Conservation (phyloP, 2,797 vertebrate genomes). For the Pantherophis alleghaniensis region DNA sequence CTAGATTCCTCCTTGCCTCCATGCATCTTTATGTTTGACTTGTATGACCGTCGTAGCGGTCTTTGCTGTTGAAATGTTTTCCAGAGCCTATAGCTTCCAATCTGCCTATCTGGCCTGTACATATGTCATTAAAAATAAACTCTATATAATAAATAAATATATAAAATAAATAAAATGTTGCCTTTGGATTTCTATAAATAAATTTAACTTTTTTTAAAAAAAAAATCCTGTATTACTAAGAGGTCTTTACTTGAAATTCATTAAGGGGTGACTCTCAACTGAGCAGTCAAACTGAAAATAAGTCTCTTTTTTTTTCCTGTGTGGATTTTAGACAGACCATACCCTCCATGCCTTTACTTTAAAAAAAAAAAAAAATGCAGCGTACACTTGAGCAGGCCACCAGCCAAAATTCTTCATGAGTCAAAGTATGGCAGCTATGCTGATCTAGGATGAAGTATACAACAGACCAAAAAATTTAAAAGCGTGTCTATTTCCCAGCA, state of each 20-base stretch:
- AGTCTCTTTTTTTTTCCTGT: slow-evolving; percentile 37
- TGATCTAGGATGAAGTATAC: slow-evolving; percentile 75
- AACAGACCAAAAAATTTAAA: slow-evolving; percentile 78
- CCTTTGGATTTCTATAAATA: slow-evolving; percentile 95
- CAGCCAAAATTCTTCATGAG: slow-evolving; percentile 76
- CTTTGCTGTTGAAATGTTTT: slow-evolving; percentile 77
- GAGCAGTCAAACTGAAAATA: slow-evolving; percentile 72
- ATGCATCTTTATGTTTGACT: slow-evolving; percentile 75
- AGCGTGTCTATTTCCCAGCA: slow-evolving; percentile 81
- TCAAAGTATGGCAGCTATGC: slow-evolving; percentile 76
- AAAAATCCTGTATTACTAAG: slow-evolving; percentile 70
- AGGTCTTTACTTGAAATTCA: slow-evolving; percentile 81
- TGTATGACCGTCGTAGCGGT: slow-evolving; percentile 78
- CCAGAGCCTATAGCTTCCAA: slow-evolving; percentile 84
- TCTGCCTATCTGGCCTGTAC: slow-evolving; percentile 87
- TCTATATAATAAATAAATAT: slow-evolving; percentile 99
- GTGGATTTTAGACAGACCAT: slow-evolving; percentile 73
- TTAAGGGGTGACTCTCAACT: slow-evolving; percentile 68
- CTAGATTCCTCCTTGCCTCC: slow-evolving; percentile 67
- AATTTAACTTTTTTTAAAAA: slow-evolving; percentile 77
- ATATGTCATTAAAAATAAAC: slow-evolving; percentile 99
- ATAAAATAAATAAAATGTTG: slow-evolving; percentile 99
- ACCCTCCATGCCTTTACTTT: slow-evolving; percentile 72
- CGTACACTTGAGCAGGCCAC: slow-evolving; percentile 75
- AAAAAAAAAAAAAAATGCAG: slow-evolving; percentile 65